Evolutionary conservation across 2,797 vertebrate genomes (phyloP), one percentile per base, ranked within the genome.

Genomic region (Spinus olivaceus): DNA sequence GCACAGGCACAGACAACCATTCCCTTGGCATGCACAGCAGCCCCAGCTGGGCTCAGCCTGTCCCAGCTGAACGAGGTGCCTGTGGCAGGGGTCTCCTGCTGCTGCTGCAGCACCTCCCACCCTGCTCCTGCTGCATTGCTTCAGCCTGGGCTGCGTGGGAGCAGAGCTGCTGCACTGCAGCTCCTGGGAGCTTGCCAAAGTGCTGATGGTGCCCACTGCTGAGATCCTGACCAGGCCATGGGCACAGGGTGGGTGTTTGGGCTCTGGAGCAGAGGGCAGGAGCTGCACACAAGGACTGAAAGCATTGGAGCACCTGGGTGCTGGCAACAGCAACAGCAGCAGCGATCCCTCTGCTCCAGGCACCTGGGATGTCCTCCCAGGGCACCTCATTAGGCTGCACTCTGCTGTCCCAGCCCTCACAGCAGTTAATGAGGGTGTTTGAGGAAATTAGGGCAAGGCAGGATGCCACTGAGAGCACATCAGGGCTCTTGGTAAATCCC

Each of bases 231-330:
- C 82, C 81, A 7, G 63, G 76, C 85, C 6, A 1, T 6, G 88
- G 79, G n/a, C 65, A 54, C 0, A 0, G n/a, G 0, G 0, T 3
- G 39, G 11, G 9, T 8, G 7, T 35, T 0, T 7, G 39, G 39
- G 5, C 0, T 46, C 49, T 1, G 1, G 41, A 71, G 73, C 57
- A 32, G 44, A 37, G 37, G 37, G 72, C 33, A 32, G 81, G 50
- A 54, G 47, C 14, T 12, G 60, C 44, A 37, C 0, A 0, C 21
- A 12, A n/a, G 86, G 72, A 64, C 30, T 2, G 2, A 57, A 72
- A 77, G 88, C 69, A 24, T 8, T 1, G 2, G 24, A 53, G 28
- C 1, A 2, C 27, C 22, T 1, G 4, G 17, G 54, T 18, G 27
- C 66, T 6, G 13, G 32, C 25, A 67, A 9, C 18, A 49, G 51